phyloP scores from a whole-genome alignment of 2,797 vertebrate genomes.

The Coregonus suidteri region DNA sequence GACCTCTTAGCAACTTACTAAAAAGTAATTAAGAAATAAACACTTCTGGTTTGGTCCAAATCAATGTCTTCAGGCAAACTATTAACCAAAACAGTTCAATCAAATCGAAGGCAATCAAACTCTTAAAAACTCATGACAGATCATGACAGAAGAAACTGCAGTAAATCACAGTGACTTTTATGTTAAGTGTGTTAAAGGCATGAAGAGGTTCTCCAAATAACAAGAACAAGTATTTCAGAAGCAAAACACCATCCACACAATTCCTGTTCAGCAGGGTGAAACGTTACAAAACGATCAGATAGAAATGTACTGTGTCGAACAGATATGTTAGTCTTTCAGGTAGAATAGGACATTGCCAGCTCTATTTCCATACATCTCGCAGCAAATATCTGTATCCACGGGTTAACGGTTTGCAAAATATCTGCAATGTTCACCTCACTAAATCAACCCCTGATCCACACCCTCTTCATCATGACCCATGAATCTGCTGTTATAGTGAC shows the following conservation, averaged over 20 bases:
- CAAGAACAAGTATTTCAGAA: neutral
- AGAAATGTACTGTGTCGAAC: neutral
- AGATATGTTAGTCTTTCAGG: neutral
- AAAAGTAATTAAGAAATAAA: neutral
- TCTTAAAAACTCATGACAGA: neutral
- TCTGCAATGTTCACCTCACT: neutral
- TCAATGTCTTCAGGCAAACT: neutral
- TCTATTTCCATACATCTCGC: neutral
- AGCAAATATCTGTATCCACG: neutral
- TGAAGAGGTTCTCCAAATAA: neutral
- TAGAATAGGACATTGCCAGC: neutral
- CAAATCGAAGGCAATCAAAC: neutral
- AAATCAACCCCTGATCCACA: neutral
- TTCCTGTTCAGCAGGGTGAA: neutral
- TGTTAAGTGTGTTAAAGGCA: neutral
- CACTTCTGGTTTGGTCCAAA: too few species aligned
- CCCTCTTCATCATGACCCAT: slow-evolving; percentile 53
- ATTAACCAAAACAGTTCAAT: neutral
- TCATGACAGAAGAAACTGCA: neutral
- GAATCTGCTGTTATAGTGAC: slow-evolving; percentile 56
- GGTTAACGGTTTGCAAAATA: neutral
- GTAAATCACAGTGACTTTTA: neutral
- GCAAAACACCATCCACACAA: slow-evolving; percentile 24
- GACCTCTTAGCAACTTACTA: neutral
- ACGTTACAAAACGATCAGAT: neutral